These are phyloP conservation scores for Trematomus loennbergii DNA, from an alignment of 2,113 vertebrate genomes.

Conservation along the genomic window DNA sequence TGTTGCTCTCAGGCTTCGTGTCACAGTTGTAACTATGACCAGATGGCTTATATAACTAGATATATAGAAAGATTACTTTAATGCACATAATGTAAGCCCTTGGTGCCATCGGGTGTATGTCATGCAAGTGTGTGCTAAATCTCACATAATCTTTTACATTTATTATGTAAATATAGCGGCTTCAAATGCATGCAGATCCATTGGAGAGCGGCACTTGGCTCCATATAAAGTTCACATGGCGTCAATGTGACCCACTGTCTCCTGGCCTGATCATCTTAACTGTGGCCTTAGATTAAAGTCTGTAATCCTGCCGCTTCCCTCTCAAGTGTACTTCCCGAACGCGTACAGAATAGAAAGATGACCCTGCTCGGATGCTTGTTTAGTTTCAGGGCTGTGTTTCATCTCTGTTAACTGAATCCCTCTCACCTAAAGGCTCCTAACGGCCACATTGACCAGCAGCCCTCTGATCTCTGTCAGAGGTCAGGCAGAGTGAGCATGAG, in stretches of 20 bases:
- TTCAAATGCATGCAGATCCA: neutral
- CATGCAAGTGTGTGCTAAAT: slow-evolving; percentile 28
- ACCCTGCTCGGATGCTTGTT: slow-evolving; percentile 54
- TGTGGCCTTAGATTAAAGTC: slow-evolving; percentile 65
- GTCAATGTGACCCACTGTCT: slow-evolving; percentile 60
- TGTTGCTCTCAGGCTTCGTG: slow-evolving; percentile 8
- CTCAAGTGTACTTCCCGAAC: slow-evolving; percentile 49
- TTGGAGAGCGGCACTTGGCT: neutral
- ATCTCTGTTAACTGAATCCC: slow-evolving; percentile 35
- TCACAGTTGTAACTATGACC: slow-evolving; percentile 12
- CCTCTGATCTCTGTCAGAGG: slow-evolving; percentile 54
- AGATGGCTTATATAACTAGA: slow-evolving; percentile 37
- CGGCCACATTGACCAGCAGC: slow-evolving; percentile 21
- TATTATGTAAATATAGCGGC: slow-evolving; percentile 19
- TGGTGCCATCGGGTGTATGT: neutral
- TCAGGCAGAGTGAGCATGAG: slow-evolving; percentile 44
- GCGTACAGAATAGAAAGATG: slow-evolving; percentile 31
- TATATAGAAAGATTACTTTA: slow-evolving; percentile 28
- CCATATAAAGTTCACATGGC: neutral
- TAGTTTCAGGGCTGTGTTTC: slow-evolving; percentile 35
- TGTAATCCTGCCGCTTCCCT: slow-evolving; percentile 68
- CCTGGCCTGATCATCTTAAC: slow-evolving; percentile 62
- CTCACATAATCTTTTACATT: slow-evolving; percentile 52
- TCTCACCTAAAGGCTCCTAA: slow-evolving; percentile 39
- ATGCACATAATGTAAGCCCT: slow-evolving; percentile 41